Conservation (phyloP, 2,113 vertebrate genomes). For the Rhea americana region DNA sequence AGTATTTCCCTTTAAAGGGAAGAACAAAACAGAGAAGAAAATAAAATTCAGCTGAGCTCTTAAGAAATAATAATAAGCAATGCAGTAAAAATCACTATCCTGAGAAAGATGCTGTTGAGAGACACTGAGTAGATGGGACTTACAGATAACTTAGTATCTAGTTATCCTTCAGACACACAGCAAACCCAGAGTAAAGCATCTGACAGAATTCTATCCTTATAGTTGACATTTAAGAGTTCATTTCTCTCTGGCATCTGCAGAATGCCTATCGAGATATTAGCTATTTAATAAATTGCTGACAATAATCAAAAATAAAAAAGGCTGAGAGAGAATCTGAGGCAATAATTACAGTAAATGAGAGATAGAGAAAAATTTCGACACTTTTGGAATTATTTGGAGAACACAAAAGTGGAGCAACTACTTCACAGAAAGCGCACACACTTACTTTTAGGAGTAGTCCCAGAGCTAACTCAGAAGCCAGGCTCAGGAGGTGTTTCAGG, state of each 20-base stretch:
- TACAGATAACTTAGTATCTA: not conserved
- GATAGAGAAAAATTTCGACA: not conserved
- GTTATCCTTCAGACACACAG: not conserved
- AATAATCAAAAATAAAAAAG: not conserved
- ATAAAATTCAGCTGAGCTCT: not conserved
- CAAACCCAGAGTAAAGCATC: not conserved
- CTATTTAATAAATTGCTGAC: constrained; percentile 14
- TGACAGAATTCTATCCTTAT: not conserved
- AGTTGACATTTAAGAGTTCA: not conserved
- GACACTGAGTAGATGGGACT: not conserved
- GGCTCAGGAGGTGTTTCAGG: not conserved
- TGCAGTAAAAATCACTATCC: not conserved
- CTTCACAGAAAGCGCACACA: not conserved
- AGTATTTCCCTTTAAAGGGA: not conserved
- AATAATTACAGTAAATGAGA: not conserved
- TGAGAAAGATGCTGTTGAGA: not conserved
- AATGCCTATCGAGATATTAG: not conserved
- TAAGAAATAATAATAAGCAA: not conserved
- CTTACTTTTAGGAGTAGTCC: not conserved
- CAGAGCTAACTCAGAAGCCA: not conserved
- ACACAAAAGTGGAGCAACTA: not conserved
- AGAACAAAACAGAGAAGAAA: not conserved
- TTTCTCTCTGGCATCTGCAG: constrained; percentile 18
- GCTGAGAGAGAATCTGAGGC: not conserved
- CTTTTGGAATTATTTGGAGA: not conserved